Base-by-base conservation (phyloP, 2,888 invertebrate species). In the Odontocolon sp. region DNA sequence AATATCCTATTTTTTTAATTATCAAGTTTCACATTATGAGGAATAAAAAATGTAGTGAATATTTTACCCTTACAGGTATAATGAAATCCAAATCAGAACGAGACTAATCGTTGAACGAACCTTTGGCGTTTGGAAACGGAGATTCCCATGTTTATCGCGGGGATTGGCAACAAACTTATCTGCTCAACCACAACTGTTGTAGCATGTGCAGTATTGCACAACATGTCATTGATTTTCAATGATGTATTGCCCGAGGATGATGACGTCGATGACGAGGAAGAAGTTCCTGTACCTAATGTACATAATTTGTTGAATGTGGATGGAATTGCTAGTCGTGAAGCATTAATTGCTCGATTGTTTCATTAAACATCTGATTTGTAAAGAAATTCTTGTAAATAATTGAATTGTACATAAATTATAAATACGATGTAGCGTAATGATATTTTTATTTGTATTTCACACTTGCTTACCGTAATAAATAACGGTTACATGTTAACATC, bases 191-290 rank as follows among this genome's bases (percentile, higher is more conserved):
- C 80, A 59, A 78, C 77, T 40, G 64, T 82, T 28, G 66, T 82
- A 21, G 79, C 77, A 5, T 79, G 76, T 70, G 71, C 81, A 26
- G 77, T 80, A 8, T 31, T 81, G 31, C 76, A 80, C 21, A 81
- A 82, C 56, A 11, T 81, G 21, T 75, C 79, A 4, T 14, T 80
- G 18, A 61, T 54, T 18, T 80, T 73, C 11, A 73, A 68, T 18
- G 75, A 80, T 36, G 52, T 61, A 16, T 52, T 80, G 6, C 57
- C 57, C 11, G 80, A 79, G 28, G 79, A 75, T 6, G 79, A 81
- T 42, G 74, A 73, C 23, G 6, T 28, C 26, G 40, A 28, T 18
- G 59, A 59, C 9, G 61, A 63, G 33, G 72, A 54, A 6, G 72
- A 67, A 11, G 26, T 38, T 14, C 21, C 21, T 40, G 40, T 33